Percentiles rank a stretch among this genome's conserved stretches.
These are phyloP conservation scores for Epinephelus lanceolatus DNA, from an alignment of 2,113 vertebrate species.

Conservation along the genomic window DNA sequence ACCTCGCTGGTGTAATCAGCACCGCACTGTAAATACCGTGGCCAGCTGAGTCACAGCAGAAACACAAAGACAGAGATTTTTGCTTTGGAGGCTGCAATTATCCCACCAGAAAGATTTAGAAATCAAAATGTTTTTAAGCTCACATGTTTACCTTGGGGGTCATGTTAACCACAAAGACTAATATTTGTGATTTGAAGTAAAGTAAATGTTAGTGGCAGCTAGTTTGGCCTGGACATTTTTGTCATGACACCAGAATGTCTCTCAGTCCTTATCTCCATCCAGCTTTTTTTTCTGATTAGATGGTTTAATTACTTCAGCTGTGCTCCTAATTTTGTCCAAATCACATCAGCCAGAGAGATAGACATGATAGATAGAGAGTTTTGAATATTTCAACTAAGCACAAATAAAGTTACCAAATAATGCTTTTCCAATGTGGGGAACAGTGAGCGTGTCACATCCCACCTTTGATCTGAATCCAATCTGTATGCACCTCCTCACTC, in stretches of 20 bases:
- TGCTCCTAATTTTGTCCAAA: slow-evolving; percentile 17
- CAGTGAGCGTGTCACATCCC: too few species aligned
- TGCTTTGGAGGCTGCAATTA: slow-evolving; percentile 5
- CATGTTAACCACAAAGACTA: slow-evolving; percentile 25
- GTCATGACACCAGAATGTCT: slow-evolving; percentile 6
- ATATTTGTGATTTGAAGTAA: slow-evolving; percentile 48
- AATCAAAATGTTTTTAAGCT: slow-evolving; percentile 29
- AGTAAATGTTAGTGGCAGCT: slow-evolving; percentile 30
- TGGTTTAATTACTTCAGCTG: not conserved
- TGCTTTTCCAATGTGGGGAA: too few species aligned
- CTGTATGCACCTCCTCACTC: slow-evolving; percentile 11
- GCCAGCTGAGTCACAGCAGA: slow-evolving; percentile 65
- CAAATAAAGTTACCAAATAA: too few species aligned
- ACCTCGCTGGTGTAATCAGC: slow-evolving; percentile 57
- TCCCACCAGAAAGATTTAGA: slow-evolving; percentile 9
- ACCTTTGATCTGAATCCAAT: slow-evolving; percentile 21
- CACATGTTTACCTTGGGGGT: slow-evolving; percentile 23
- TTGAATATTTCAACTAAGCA: not conserved
- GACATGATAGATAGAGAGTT: not conserved
- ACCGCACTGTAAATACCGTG: slow-evolving; percentile 41
- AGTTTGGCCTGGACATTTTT: slow-evolving; percentile 24
- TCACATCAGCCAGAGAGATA: slow-evolving; percentile 11
- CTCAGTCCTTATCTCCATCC: not conserved
- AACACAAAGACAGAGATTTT: slow-evolving; percentile 28
- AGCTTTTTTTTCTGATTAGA: slow-evolving; percentile 23